Evolutionary conservation across 2,113 vertebrate species (phyloP), one percentile per base, ranked within the genome.

Genomic region (Catharus fuscescens): DNA sequence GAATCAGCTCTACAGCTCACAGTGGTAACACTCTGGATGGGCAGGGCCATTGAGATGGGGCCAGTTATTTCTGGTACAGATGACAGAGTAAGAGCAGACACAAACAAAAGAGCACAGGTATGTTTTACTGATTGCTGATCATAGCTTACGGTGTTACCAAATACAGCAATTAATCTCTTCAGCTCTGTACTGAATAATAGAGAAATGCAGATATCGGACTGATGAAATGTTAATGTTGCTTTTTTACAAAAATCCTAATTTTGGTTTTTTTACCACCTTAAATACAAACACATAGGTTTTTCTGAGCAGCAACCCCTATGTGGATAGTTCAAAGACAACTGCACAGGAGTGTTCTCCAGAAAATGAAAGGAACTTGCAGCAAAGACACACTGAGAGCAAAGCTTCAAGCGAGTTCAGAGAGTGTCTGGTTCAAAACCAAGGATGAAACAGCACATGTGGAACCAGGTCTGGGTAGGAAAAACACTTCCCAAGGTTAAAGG

Each of bases 211-310:
- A 56, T 38, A 60, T 1, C 65, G 4, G 25, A 61, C 6, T 40
- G 25, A 57, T 5, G 1, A 85, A 21, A 62, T 23, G 13, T 36
- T 52, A n/a, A 36, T 10, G 6, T 24, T 0, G 1, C 8, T 50
- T 93, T 76, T 66, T 32, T 4, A 72, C 3, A 18, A 28, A 26
- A 89, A 81, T 52, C 10, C 17, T 24, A 4, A 23, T 38, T 50
- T 67, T 34, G 18, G 1, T 10, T 4, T 18, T 29, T 74, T 56
- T 23, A 59, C 40, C 47, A 48, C 8, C 8, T 78, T 74, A 71
- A 59, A 45, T 45, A 87, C 7, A 56, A 85, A 71, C 14, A 57
- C 14, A 26, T 8, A 23, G 4, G 14, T 14, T 92, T 62, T 94
- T 42, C 57, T 38, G 19, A 67, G 32, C 61, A 64, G 38, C 44